phyloP scores from a whole-genome alignment of 2,113 vertebrate species.

The Strix aluco region DNA sequence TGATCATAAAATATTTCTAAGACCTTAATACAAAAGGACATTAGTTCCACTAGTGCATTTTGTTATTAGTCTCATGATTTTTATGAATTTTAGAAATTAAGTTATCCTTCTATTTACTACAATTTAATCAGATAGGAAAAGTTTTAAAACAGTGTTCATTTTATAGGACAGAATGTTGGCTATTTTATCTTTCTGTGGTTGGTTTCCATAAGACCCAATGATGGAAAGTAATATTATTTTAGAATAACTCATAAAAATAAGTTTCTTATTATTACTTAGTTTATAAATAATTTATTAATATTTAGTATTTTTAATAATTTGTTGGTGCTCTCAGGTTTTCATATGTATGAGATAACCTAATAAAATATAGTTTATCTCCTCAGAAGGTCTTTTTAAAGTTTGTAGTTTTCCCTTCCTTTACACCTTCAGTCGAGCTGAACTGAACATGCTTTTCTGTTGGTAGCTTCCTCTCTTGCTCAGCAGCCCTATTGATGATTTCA shows the following conservation, averaged over 20 bases:
- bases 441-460: not conserved
- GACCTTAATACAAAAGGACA: not conserved
- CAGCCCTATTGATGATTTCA: conserved; percentile 29
- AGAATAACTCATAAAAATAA: not conserved
- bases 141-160: not conserved
- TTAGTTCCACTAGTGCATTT: not conserved
- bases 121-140: not conserved
- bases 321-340: not conserved
- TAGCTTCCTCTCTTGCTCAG: conserved; percentile 18
- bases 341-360: not conserved
- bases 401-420: not conserved
- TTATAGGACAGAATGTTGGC: not conserved
- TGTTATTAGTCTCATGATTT: not conserved
- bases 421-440: not conserved
- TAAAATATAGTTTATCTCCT: not conserved
- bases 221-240: not conserved
- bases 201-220: not conserved
- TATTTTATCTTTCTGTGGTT: not conserved
- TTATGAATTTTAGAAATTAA: not conserved
- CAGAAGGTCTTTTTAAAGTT: not conserved
- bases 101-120: not conserved
- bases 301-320: not conserved
- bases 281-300: not conserved
- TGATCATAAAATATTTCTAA: not conserved
- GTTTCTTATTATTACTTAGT: not conserved